These are phyloP conservation scores for Philypnodon macrostomus DNA, from an alignment of 2,797 vertebrate genomes.

Conservation along the genomic window DNA sequence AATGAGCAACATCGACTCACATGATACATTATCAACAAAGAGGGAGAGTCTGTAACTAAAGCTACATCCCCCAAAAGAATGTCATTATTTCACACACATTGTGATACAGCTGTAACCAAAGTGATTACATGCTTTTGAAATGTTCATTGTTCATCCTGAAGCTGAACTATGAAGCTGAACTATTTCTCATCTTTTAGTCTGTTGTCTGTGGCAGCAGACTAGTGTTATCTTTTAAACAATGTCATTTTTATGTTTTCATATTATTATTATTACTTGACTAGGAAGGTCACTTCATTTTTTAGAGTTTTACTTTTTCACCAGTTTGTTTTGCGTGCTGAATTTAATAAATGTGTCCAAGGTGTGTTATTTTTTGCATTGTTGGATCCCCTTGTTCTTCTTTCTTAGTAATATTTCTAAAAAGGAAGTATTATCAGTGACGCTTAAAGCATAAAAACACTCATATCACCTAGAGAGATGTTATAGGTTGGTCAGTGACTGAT, in stretches of 20 bases:
- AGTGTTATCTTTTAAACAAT: background rate
- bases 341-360: background rate
- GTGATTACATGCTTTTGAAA: constrained; percentile 6
- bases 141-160: too few relatives aligned
- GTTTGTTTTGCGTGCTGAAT: constrained; percentile 7
- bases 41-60: too few relatives aligned
- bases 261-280: constrained; percentile 1
- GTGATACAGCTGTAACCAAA: constrained; percentile 7
- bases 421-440: background rate
- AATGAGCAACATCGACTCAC: too few relatives aligned
- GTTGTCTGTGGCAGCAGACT: background rate
- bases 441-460: constrained; percentile 10
- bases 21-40: too few relatives aligned
- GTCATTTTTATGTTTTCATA: background rate
- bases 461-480: constrained; percentile 24
- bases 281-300: background rate
- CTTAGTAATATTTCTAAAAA: background rate
- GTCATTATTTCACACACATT: constrained; percentile 13
- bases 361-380: too few relatives aligned
- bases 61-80: too few relatives aligned
- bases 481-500: constrained; percentile 38
- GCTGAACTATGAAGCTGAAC: too few relatives aligned
- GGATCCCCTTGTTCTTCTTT: background rate
- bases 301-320: background rate
- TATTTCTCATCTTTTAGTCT: too few relatives aligned